phyloP scores from a whole-genome alignment of 1,140 invertebrate species.

The Drusus annulatus region DNA sequence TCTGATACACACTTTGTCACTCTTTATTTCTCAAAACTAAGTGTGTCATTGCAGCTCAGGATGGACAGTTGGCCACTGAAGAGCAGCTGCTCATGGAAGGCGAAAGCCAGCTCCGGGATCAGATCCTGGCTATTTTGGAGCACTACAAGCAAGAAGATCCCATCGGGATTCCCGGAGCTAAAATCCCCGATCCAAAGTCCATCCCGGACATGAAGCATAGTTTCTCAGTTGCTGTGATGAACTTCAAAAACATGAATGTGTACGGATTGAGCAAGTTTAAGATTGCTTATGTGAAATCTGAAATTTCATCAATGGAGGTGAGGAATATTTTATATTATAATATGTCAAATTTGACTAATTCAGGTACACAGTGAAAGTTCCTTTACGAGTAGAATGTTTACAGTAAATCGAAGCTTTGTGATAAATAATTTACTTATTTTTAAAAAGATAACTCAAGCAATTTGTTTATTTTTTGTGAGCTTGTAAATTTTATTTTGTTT shows the following conservation, averaged over 20 bases:
- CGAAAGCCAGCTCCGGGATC: constrained; percentile 79
- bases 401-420: too few species aligned
- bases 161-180: constrained; percentile 81
- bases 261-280: constrained; percentile 85
- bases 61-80: constrained; percentile 6
- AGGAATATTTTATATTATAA: constrained; percentile 15
- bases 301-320: constrained; percentile 80
- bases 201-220: constrained; percentile 85
- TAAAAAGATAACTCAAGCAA: too few species aligned
- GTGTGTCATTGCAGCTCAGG: background rate
- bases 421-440: too few species aligned
- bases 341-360: too few species aligned
- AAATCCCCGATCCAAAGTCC: constrained; percentile 83
- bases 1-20: too few species aligned
- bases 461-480: too few species aligned
- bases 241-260: constrained; percentile 80
- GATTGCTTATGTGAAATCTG: constrained; percentile 77
- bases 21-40: too few species aligned
- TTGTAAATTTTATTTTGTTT: background rate
- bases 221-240: constrained; percentile 79
- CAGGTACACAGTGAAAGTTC: too few species aligned
- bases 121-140: constrained; percentile 81
- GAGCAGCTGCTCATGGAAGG: constrained; percentile 61
- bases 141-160: constrained; percentile 88
- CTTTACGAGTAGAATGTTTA: too few species aligned